Percentiles rank a stretch among this genome's conserved stretches.
Evolutionary conservation across 2,888 invertebrate species (phyloP).

Genomic region (Aleiodes testaceus): DNA sequence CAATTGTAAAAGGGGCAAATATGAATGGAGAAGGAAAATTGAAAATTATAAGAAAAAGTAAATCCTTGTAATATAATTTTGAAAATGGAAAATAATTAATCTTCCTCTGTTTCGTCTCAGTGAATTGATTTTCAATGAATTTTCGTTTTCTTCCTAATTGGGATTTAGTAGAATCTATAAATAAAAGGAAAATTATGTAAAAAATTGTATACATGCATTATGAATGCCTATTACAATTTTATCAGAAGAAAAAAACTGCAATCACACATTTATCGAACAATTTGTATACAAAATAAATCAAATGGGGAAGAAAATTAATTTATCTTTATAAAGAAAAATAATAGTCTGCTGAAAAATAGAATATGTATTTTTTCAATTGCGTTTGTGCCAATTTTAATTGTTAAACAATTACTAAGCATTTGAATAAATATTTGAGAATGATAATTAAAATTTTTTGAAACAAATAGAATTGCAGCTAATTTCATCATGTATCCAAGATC

Average conservation of each 20-base stretch:
- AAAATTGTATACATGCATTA: constrained; percentile 17
- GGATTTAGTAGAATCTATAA: not conserved
- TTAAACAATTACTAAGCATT: constrained; percentile 14
- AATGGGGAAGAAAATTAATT: not conserved
- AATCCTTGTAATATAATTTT: constrained; percentile 18
- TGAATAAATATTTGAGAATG: constrained; percentile 25
- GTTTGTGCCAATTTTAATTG: constrained; percentile 28
- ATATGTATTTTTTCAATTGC: constrained; percentile 29
- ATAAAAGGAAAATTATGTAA: not conserved
- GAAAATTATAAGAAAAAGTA: not conserved
- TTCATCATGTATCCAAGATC: constrained; percentile 7
- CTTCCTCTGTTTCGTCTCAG: constrained; percentile 15
- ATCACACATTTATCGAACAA: not conserved
- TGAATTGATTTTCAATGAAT: not conserved
- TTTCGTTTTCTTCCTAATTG: not conserved
- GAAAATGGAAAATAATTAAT: constrained; percentile 4
- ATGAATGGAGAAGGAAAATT: constrained; percentile 1
- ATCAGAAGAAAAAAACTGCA: not conserved
- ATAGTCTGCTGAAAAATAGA: not conserved
- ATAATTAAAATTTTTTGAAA: not conserved
- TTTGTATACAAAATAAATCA: constrained; percentile 22
- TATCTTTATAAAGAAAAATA: constrained; percentile 12
- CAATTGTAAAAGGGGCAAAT: not conserved
- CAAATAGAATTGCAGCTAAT: constrained; percentile 4
- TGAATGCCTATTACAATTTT: constrained; percentile 4